Conservation (phyloP, 1,140 invertebrate genomes). For the Sarcophaga bullata region DNA sequence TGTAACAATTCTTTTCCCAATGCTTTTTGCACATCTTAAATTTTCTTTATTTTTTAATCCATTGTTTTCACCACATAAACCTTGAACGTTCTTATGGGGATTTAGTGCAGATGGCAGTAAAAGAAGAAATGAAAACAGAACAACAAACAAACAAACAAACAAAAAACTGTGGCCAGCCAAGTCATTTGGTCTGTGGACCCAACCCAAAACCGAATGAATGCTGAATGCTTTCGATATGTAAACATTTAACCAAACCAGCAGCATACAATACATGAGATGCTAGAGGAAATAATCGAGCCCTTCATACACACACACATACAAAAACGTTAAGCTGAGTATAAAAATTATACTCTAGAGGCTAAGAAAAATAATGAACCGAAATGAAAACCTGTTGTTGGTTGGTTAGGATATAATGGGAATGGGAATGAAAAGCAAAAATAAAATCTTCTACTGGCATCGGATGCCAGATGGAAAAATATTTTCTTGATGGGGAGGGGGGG, state of each 20-base stretch:
- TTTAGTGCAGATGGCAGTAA: not conserved
- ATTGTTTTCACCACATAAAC: slow-evolving; percentile 4
- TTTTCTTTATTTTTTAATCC: not conserved
- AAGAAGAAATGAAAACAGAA: not conserved
- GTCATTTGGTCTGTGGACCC: not conserved
- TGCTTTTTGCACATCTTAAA: not conserved
- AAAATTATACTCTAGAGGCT: slow-evolving; percentile 4
- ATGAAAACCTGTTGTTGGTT: not conserved
- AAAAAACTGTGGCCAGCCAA: not conserved
- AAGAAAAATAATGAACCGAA: not conserved
- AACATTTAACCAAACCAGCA: not conserved
- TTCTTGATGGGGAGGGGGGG: too few species aligned
- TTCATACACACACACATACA: too few species aligned
- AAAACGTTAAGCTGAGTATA: not conserved
- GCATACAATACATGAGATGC: not conserved
- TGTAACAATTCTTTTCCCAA: too few species aligned
- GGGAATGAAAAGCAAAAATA: too few species aligned
- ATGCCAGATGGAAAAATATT: too few species aligned
- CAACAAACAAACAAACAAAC: not conserved
- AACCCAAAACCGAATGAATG: not conserved
- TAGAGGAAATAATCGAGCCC: too few species aligned
- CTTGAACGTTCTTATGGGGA: not conserved
- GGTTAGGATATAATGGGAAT: too few species aligned
- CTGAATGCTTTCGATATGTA: too few species aligned
- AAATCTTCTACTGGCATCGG: too few species aligned